phyloP scores from a whole-genome alignment of 2,797 vertebrate genomes.

The Anguilla marmorata region DNA sequence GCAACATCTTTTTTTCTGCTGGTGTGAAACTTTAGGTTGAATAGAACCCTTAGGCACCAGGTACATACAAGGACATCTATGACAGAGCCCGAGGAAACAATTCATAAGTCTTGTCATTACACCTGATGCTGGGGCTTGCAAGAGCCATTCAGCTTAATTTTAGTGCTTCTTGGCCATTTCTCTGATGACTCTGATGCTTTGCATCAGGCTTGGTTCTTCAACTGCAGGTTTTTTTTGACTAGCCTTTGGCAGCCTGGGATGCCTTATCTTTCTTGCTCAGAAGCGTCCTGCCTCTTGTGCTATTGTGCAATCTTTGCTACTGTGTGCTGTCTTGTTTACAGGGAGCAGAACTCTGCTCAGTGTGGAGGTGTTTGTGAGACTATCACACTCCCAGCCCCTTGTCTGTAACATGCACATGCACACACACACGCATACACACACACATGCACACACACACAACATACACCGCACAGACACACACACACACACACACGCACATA shows the following conservation, averaged over 20 bases:
- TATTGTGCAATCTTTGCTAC: conserved; percentile 64
- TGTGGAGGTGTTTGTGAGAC: conserved; percentile 62
- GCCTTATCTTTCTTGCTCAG: conserved; percentile 37
- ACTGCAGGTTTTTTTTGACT: conserved; percentile 16
- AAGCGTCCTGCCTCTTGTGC: conserved; percentile 54
- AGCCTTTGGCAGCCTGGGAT: conserved; percentile 8
- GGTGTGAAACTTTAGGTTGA: not conserved
- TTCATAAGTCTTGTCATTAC: not conserved
- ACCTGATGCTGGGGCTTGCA: not conserved
- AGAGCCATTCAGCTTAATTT: not conserved
- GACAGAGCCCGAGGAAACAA: not conserved
- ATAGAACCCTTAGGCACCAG: not conserved
- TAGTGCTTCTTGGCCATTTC: not conserved
- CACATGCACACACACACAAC: conserved; percentile 46
- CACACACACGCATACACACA: conserved; percentile 44
- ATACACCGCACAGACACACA: conserved; percentile 12
- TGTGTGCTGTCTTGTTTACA: conserved; percentile 69
- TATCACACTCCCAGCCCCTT: conserved; percentile 69
- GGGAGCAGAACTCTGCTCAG: conserved; percentile 51
- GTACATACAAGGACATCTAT: not conserved
- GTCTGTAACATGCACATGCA: conserved; percentile 66
- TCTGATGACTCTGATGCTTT: not conserved
- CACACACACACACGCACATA: conserved; percentile 40
- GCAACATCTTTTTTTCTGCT: not conserved
- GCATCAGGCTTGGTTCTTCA: conserved; percentile 6